These are phyloP conservation scores for Styela plicata DNA, from an alignment of 23 tunicate species.

Conservation along the genomic window DNA sequence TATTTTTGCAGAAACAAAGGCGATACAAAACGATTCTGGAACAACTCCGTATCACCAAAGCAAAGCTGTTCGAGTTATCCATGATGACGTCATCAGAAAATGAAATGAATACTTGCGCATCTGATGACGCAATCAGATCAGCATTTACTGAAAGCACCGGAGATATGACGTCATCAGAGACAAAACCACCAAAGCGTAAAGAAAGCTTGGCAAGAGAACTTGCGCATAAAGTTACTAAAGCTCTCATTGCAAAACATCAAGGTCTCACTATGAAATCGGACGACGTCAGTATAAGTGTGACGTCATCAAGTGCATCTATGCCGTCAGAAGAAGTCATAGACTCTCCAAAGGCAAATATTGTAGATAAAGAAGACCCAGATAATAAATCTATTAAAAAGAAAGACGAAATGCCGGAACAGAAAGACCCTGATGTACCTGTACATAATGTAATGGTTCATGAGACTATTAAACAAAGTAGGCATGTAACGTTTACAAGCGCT, in stretches of 20 bases:
- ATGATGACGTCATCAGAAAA: constrained; percentile 11
- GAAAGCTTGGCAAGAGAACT: constrained; percentile 9
- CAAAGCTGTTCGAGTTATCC: neutral
- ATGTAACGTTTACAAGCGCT: constrained; percentile 11
- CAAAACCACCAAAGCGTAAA: neutral
- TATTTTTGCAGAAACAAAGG: constrained; percentile 27
- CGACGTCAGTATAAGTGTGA: constrained; percentile 8
- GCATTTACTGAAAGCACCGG: constrained; percentile 23
- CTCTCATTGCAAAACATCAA: neutral
- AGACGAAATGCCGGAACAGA: neutral
- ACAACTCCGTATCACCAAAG: constrained; percentile 24
- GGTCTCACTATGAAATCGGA: neutral
- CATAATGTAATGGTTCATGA: neutral
- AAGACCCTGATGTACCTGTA: neutral
- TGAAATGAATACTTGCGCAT: neutral
- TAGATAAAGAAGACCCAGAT: neutral
- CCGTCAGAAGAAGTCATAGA: neutral
- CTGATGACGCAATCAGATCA: constrained; percentile 7
- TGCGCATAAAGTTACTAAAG: constrained; percentile 13
- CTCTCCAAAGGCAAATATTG: neutral
- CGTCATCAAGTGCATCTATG: neutral
- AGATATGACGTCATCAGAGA: neutral
- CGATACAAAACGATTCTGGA: constrained; percentile 29
- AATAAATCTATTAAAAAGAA: neutral
- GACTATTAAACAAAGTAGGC: neutral